These are phyloP conservation scores for Nipponia nippon DNA, from an alignment of 2,113 vertebrate species.

Conservation along the genomic window DNA sequence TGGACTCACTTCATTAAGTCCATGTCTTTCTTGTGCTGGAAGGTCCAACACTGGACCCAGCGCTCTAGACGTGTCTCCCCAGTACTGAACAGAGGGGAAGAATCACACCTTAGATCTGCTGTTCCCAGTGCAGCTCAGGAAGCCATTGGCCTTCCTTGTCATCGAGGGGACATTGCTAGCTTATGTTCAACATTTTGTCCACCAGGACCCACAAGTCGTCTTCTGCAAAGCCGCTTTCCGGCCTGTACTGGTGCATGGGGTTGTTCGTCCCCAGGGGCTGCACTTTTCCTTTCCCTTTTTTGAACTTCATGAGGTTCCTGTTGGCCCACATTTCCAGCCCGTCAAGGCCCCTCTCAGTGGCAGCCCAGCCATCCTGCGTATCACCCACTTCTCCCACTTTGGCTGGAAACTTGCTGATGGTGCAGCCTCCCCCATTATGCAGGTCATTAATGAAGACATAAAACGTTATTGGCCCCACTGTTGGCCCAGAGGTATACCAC, in stretches of 20 bases:
- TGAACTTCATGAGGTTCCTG: background rate
- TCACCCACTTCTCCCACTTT: background rate
- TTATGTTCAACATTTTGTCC: background rate
- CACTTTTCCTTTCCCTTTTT: background rate
- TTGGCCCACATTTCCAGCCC: background rate
- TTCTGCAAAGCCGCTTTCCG: background rate
- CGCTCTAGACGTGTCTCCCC: background rate
- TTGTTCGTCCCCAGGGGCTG: background rate
- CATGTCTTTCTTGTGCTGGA: background rate
- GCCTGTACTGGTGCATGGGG: background rate
- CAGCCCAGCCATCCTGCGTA: background rate
- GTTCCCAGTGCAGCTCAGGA: background rate
- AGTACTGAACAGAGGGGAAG: background rate
- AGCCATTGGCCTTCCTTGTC: background rate
- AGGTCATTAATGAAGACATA: background rate
- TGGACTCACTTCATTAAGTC: background rate
- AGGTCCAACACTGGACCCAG: background rate
- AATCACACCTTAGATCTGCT: background rate
- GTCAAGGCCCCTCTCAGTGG: background rate
- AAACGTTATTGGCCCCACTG: background rate
- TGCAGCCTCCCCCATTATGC: background rate
- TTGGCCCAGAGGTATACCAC: background rate
- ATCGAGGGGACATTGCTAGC: background rate
- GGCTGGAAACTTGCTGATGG: background rate
- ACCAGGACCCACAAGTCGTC: fast-evolving